These are phyloP conservation scores for Arctocebus calabarensis DNA, from an alignment of 2,797 vertebrate genomes.

Conservation along the genomic window DNA sequence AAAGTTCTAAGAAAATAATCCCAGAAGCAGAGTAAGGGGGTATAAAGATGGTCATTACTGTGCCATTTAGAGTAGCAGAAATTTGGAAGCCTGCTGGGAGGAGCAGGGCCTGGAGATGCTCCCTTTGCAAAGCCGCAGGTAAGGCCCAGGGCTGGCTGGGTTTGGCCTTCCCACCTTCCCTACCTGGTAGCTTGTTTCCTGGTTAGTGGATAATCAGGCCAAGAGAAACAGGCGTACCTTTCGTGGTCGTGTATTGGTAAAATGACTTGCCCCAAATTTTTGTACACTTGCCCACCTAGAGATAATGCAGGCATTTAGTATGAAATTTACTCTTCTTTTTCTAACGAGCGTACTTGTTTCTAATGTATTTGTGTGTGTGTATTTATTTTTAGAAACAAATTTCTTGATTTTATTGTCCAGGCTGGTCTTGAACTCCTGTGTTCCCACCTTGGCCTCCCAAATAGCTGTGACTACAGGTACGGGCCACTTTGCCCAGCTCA, in stretches of 20 bases:
- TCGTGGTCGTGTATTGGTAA: background rate
- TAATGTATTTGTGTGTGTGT: background rate
- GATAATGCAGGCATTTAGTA: background rate
- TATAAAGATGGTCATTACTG: rapidly evolving
- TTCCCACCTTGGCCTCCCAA: background rate
- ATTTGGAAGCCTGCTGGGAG: background rate
- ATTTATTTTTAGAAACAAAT: background rate
- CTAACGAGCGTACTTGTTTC: background rate
- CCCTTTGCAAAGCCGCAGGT: rapidly evolving
- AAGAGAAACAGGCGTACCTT: background rate
- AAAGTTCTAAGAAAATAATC: background rate
- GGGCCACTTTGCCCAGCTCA: background rate
- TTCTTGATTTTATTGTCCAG: background rate
- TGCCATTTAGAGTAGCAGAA: rapidly evolving
- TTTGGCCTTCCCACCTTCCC: too few species aligned
- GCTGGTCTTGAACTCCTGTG: background rate
- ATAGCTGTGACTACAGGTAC: background rate
- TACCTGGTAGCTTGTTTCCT: rapidly evolving
- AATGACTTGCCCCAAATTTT: background rate
- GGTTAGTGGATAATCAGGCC: rapidly evolving
- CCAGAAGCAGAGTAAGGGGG: too few species aligned
- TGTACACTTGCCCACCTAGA: background rate
- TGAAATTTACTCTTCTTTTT: background rate
- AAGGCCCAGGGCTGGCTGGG: background rate
- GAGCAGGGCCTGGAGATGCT: rapidly evolving